Evolutionary conservation across 2,113 vertebrate species (phyloP).

Genomic region (Sisor rabdophorus): DNA sequence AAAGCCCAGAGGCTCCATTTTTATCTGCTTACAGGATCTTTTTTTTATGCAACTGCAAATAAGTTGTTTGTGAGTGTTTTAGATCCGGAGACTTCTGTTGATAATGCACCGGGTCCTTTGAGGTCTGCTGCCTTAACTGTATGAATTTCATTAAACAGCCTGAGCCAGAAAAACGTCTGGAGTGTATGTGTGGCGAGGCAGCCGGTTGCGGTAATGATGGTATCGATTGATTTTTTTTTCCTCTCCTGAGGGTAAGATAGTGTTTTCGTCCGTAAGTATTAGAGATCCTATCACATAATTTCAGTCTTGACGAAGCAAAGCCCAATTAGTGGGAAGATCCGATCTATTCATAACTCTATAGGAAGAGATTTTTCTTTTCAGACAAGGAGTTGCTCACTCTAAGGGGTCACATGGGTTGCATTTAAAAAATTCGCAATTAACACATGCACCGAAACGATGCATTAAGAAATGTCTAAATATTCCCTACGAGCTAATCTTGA

Average conservation of each 20-base stretch:
- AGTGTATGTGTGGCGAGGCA: constrained; percentile 1
- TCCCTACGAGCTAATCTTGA: not conserved
- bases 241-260: constrained; percentile 23
- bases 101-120: constrained; percentile 1
- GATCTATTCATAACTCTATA: constrained; percentile 42
- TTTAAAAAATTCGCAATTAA: constrained; percentile 30
- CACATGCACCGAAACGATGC: constrained; percentile 31
- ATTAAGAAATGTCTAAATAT: constrained; percentile 39
- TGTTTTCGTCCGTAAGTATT: constrained; percentile 38
- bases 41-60: constrained; percentile 1
- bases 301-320: constrained; percentile 48
- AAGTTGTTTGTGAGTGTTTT: constrained; percentile 1
- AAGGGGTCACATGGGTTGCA: not conserved
- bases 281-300: constrained; percentile 40
- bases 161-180: not conserved
- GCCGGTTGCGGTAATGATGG: constrained; percentile 38
- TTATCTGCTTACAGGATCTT: not conserved
- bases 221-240: constrained; percentile 35
- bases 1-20: constrained; percentile 1
- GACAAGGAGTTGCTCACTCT: constrained; percentile 16
- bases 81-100: not conserved
- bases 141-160: constrained; percentile 29
- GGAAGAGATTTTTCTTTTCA: constrained; percentile 36
- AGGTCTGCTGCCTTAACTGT: constrained; percentile 18
- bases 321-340: constrained; percentile 51